Base-by-base conservation (phyloP, 2,888 invertebrate species). In the Ormyrus rosae region DNA sequence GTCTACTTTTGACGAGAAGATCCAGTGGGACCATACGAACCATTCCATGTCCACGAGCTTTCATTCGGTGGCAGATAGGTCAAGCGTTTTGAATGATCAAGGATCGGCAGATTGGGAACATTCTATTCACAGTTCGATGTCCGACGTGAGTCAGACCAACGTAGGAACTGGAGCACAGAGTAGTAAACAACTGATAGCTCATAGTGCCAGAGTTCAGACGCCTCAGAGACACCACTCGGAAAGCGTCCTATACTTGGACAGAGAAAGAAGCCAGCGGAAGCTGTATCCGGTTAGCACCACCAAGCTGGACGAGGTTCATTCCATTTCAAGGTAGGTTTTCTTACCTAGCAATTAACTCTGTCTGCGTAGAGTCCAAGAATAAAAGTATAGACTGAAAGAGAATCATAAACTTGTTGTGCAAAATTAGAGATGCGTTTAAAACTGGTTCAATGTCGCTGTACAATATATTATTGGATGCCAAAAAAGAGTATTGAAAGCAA, bases 201-300 rank as follows among this genome's bases (percentile, higher is more conserved):
- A 96, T 87, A 96, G 96, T 86, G 94, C 96, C 53, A 92, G 95
- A 80, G 96, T 96, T 46, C 94, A 94, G 86, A 94, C 95, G 65
- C 96, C 96, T 10, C 95, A 96, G 90, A 92, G 95, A 77, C 95
- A 95, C 89, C 94, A 95, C 86, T 95, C 95, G 69, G 96, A 96
- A 90, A 95, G 95, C 86, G 95, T 96, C 46, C 91, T 95, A 63
- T 95, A 95, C 86, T 93, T 95, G 87, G 93, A 93, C 83, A 92
- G 92, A 11, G 92, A 92, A 81, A 87, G 88, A 58, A 92, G 90
- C 92, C 93, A 93, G 86, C 88, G 94, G 50, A 93, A 95, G 83
- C 91, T 95, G 80, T 95, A 95, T 89, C 94, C 95, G 5, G 93
- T 95, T 68, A 94, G 93, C 87, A 95, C 95, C 10, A 94, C 94